Base-by-base conservation (phyloP, 2,113 vertebrate genomes). In the Cercocebus atys region DNA sequence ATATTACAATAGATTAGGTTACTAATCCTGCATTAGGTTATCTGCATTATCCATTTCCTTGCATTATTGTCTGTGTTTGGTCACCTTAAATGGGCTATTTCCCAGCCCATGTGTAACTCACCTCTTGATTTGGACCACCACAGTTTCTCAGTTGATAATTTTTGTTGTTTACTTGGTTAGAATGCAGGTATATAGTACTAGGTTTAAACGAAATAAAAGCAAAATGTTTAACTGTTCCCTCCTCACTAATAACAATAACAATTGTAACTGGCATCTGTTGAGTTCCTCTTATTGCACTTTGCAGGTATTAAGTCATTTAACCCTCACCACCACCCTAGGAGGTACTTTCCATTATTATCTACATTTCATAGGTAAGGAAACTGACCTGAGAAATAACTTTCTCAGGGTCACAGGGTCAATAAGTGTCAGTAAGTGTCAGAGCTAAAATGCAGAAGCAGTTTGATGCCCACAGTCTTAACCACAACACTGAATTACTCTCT, bases 391-490 rank as follows among this genome's bases (percentile, higher is more conserved):
- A 96, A 92, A 73, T 47, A 90, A 80, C 70, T 97, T 97, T 95
- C 82, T 95, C 78, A 50, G 89, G 66, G 66, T 72, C 73, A 61
- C 87, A 93, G 43, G 38, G 76, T 83, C 72, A 97, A 47, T 50
- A 84, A 76, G 38, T 55, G 45, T 83, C 72, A 97, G 55, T 55
- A 88, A 76, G 38, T 55, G 45, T 50, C 84, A 88, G 80, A 87
- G 80, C 27, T 79, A 90, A 97, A 73, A 95, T 35, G 22, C 76
- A 95, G 97, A 95, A 52, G n/a, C 52, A 81, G 83, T 38, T 89
- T 47, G 50, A 92, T 95, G 92, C 76, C 88, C 93, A 97, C 80
- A 88, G 50, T 94, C 43, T 90, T 84, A 92, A 95, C 95, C 96
- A 64, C 88, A 97, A 88, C 84, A 95, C 64, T 87, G 92, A 96